Percentiles rank a stretch among this genome's conserved stretches.
phyloP scores from a whole-genome alignment of 2,888 invertebrate species.

The Drosophila borborema region DNA sequence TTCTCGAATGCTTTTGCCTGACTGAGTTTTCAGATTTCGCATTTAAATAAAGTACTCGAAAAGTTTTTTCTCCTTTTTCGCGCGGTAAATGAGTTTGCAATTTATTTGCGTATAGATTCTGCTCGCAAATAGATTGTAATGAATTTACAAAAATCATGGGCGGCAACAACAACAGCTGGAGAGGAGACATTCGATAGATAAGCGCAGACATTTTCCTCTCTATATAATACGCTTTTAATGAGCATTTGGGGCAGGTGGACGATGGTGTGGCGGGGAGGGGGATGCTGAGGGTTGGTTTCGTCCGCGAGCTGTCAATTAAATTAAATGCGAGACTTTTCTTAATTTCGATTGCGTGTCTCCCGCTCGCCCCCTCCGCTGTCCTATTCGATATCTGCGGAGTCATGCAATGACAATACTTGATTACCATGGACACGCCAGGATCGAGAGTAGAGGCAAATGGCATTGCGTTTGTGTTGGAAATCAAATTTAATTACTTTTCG shows the following conservation, averaged over 20 bases:
- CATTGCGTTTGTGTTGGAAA: slow-evolving; percentile 51
- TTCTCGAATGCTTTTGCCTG: slow-evolving; percentile 53
- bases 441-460: slow-evolving; percentile 20
- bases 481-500: slow-evolving; percentile 83
- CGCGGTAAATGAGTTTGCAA: slow-evolving; percentile 81
- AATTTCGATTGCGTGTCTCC: slow-evolving; percentile 70
- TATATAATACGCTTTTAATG: slow-evolving; percentile 77
- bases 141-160: slow-evolving; percentile 73
- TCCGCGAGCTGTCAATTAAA: slow-evolving; percentile 80
- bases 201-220: slow-evolving; percentile 48
- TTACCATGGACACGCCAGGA: slow-evolving; percentile 72
- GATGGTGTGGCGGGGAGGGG: neutral
- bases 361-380: neutral
- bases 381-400: slow-evolving; percentile 53
- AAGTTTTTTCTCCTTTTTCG: slow-evolving; percentile 50
- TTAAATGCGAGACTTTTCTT: slow-evolving; percentile 81
- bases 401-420: slow-evolving; percentile 83
- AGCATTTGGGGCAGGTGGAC: slow-evolving; percentile 41
- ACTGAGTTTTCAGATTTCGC: slow-evolving; percentile 64
- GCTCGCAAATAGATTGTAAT: slow-evolving; percentile 71
- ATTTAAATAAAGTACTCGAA: slow-evolving; percentile 64
- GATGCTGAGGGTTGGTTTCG: slow-evolving; percentile 25
- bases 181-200: slow-evolving; percentile 37
- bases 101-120: slow-evolving; percentile 61
- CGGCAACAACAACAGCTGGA: slow-evolving; percentile 36